Conservation (phyloP, 2,113 vertebrate genomes). For the Cheilinus undulatus region DNA sequence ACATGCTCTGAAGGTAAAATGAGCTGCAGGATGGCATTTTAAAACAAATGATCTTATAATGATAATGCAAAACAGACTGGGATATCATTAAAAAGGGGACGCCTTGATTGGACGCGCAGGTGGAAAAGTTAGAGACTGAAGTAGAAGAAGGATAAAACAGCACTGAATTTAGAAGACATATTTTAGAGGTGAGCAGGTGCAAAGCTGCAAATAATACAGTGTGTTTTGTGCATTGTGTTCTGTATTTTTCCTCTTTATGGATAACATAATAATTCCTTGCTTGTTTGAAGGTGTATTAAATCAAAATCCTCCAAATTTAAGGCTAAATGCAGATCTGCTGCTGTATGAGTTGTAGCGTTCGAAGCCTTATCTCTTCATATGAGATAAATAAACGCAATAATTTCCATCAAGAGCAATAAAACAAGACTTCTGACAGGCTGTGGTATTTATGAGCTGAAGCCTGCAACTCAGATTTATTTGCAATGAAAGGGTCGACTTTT, state of each 20-base stretch:
- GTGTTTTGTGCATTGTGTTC: slow-evolving; percentile 35
- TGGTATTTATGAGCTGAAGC: slow-evolving; percentile 83
- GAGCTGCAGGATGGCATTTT: slow-evolving; percentile 61
- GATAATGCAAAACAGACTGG: slow-evolving; percentile 64
- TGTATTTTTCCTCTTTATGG: slow-evolving; percentile 55
- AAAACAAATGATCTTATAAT: slow-evolving; percentile 71
- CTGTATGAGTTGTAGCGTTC: slow-evolving; percentile 66
- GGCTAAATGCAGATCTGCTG: slow-evolving; percentile 33
- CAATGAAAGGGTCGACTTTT: slow-evolving; percentile 86
- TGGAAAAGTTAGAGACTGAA: slow-evolving; percentile 10
- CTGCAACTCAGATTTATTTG: slow-evolving; percentile 87
- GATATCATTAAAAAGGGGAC: slow-evolving; percentile 49
- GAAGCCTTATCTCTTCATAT: slow-evolving; percentile 71
- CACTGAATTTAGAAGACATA: slow-evolving; percentile 33
- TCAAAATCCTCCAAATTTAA: slow-evolving; percentile 45
- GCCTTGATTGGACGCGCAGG: slow-evolving; percentile 32
- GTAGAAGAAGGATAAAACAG: slow-evolving; percentile 10
- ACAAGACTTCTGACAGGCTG: slow-evolving; percentile 80
- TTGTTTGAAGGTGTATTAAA: slow-evolving; percentile 21
- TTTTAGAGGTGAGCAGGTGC: slow-evolving; percentile 53
- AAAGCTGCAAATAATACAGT: slow-evolving; percentile 48
- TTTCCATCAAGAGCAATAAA: slow-evolving; percentile 85
- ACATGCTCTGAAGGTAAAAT: slow-evolving; percentile 76
- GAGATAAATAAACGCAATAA: slow-evolving; percentile 86
- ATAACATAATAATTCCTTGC: slow-evolving; percentile 47